Base-by-base conservation (phyloP, 1,140 invertebrate species). In the Pectinophora gossypiella region DNA sequence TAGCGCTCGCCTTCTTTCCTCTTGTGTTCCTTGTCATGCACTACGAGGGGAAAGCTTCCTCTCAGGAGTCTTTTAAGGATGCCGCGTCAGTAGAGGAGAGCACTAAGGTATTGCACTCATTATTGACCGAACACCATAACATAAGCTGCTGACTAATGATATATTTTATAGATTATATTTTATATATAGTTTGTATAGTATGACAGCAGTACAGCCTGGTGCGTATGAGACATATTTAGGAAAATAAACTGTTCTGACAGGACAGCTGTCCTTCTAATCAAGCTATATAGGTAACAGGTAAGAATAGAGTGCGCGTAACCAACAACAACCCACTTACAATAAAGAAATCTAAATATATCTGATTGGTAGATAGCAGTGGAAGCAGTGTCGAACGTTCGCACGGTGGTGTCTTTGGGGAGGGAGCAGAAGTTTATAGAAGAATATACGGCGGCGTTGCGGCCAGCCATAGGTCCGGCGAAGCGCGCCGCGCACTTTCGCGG, bases 301-400 rank as follows among this genome's bases (percentile, higher is more conserved):
- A n/a, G n/a, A n/a, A n/a, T n/a, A n/a, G n/a, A n/a, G n/a, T n/a
- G n/a, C n/a, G n/a, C n/a, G n/a, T n/a, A n/a, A n/a, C n/a, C n/a
- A n/a, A n/a, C n/a, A n/a, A n/a, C n/a, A n/a, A n/a, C n/a, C n/a
- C n/a, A n/a, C n/a, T n/a, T n/a, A n/a, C n/a, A n/a, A n/a, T n/a
- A n/a, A n/a, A n/a, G n/a, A n/a, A n/a, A n/a, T n/a, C n/a, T n/a
- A n/a, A n/a, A n/a, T n/a, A n/a, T n/a, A n/a, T n/a, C n/a, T n/a
- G n/a, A 1, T 32, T 12, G 9, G 22, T 23, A 92, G 91, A 85
- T 94, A 64, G 93, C 94, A 2, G 90, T 92, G 22, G 94, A 95
- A 85, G 91, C 91, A 15, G 91, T 95, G 20, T 89, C 90, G 16
- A 95, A 94, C 66, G 91, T 95, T 3, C 81, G 92, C 61, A 95